Conservation (phyloP, 2,888 invertebrate species). For the Epinotia demarniana region DNA sequence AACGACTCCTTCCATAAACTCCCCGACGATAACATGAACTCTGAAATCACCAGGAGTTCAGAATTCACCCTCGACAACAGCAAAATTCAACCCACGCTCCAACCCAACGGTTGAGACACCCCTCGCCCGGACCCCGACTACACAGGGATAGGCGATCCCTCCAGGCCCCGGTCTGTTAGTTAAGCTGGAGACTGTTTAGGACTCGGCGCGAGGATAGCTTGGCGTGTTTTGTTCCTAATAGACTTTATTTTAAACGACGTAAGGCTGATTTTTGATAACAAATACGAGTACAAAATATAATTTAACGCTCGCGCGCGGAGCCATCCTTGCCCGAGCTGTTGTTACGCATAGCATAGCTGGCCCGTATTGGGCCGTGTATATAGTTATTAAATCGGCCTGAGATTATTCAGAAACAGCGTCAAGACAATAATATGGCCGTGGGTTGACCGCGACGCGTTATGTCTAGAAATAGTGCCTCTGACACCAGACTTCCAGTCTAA, state of each 20-base stretch:
- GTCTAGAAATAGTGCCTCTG: slow-evolving; percentile 61
- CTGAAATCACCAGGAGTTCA: slow-evolving; percentile 65
- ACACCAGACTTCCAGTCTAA: slow-evolving; percentile 57
- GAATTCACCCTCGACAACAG: slow-evolving; percentile 69
- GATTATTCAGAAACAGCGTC: slow-evolving; percentile 57
- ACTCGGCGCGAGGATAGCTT: slow-evolving; percentile 69
- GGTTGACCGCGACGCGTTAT: slow-evolving; percentile 38
- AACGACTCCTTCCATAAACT: slow-evolving; percentile 68
- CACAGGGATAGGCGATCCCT: slow-evolving; percentile 78
- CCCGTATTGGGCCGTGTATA: slow-evolving; percentile 50
- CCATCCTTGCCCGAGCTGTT: slow-evolving; percentile 53
- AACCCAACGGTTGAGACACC: slow-evolving; percentile 76
- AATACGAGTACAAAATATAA: slow-evolving; percentile 74
- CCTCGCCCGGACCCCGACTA: slow-evolving; percentile 58
- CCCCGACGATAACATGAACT: slow-evolving; percentile 81
- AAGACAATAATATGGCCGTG: slow-evolving; percentile 67
- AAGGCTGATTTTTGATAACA: slow-evolving; percentile 79
- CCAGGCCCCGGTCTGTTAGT: slow-evolving; percentile 53
- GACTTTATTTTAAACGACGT: slow-evolving; percentile 76
- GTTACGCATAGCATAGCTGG: slow-evolving; percentile 66
- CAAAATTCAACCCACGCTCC: slow-evolving; percentile 75
- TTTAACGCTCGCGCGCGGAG: slow-evolving; percentile 57
- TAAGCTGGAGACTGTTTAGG: slow-evolving; percentile 62
- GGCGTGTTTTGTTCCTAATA: slow-evolving; percentile 78
- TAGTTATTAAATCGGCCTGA: slow-evolving; percentile 58